Percentiles rank a stretch among this genome's conserved stretches.
Conservation (phyloP, 2,113 vertebrate species). For the Tauraco erythrolophus region DNA sequence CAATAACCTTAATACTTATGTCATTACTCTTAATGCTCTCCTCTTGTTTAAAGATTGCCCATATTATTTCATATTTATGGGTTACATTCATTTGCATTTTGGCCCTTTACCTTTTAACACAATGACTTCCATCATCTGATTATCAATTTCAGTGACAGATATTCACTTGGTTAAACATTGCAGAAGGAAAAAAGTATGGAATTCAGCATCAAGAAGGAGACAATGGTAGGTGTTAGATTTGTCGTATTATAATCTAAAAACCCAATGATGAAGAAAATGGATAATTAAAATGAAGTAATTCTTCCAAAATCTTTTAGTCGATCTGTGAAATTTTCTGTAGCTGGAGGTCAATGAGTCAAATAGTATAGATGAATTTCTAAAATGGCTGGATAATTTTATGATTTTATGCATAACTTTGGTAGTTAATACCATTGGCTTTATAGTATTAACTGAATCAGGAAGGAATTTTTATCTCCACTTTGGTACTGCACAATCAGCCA, state of each 20-base stretch:
- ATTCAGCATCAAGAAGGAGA: neutral
- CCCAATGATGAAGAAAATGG: neutral
- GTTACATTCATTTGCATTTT: neutral
- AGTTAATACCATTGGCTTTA: neutral
- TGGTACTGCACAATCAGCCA: neutral
- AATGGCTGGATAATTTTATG: neutral
- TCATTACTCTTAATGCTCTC: neutral
- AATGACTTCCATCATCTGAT: neutral
- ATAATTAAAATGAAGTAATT: neutral
- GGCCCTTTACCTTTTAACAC: neutral
- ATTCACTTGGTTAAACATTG: neutral
- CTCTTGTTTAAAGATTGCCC: neutral
- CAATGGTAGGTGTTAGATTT: neutral
- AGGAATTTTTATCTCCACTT: neutral
- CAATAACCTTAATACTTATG: neutral
- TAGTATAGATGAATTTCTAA: neutral
- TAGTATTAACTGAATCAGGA: neutral
- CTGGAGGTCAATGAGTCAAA: neutral
- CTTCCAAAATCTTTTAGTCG: neutral
- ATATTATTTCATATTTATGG: neutral
- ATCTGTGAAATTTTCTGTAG: neutral
- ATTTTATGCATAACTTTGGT: neutral
- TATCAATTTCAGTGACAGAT: neutral
- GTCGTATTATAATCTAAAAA: neutral
- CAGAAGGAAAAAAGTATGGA: neutral